phyloP scores from a whole-genome alignment of 2,113 vertebrate genomes.

The Stegastes partitus region DNA sequence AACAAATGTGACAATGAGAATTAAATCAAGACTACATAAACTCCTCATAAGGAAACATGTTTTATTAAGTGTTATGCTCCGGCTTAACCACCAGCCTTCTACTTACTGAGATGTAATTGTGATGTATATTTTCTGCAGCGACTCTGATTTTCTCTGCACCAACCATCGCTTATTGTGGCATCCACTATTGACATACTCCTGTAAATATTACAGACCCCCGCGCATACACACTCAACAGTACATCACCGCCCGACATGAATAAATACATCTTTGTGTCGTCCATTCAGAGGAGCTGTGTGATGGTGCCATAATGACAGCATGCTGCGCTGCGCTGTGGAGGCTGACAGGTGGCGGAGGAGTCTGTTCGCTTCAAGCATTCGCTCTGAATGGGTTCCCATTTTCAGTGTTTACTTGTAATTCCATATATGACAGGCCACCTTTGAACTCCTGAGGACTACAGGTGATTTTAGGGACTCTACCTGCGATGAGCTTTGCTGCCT shows the following conservation, averaged over 20 bases:
- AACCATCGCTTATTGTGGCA: not conserved
- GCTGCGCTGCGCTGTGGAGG: not conserved
- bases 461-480: not conserved
- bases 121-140: no score
- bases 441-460: not conserved
- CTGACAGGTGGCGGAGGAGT: conserved; percentile 8
- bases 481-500: not conserved
- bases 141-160: not conserved
- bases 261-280: conserved; percentile 1
- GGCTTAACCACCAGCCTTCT: no score
- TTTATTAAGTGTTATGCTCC: no score
- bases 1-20: no score
- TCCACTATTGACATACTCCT: not conserved
- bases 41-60: no score
- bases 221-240: not conserved
- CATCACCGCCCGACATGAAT: conserved; percentile 14
- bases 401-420: not conserved
- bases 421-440: not conserved
- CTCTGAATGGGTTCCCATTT: not conserved
- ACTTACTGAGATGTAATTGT: no score
- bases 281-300: conserved; percentile 9
- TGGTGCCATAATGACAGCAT: conserved; percentile 9
- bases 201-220: not conserved
- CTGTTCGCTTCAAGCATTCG: not conserved
- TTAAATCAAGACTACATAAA: no score